phyloP scores from a whole-genome alignment of 2,113 vertebrate genomes.

The Ciconia boyciana region DNA sequence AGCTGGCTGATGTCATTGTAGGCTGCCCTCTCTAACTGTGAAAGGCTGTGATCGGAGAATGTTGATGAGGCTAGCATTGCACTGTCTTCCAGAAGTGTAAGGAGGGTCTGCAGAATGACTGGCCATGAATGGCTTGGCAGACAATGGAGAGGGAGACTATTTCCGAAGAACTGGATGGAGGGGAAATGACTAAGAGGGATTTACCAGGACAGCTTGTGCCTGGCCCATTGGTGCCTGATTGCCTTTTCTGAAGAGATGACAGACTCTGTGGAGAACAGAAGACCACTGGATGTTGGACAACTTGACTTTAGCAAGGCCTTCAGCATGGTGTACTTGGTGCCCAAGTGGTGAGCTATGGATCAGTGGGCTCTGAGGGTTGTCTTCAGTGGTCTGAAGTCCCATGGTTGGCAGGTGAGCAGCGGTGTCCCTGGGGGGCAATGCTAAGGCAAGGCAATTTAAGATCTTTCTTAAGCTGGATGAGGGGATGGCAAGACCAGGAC shows the following conservation, averaged over 20 bases:
- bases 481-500: neutral
- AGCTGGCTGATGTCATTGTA: neutral
- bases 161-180: neutral
- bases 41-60: neutral
- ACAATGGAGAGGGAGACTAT: neutral
- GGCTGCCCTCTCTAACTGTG: neutral
- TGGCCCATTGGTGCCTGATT: neutral
- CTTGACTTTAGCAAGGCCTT: neutral
- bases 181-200: neutral
- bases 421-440: too few relatives aligned
- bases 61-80: neutral
- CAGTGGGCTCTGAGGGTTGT: neutral
- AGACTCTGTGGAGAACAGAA: neutral
- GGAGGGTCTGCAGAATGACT: neutral
- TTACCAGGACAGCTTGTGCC: neutral
- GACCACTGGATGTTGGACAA: neutral
- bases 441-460: neutral
- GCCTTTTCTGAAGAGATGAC: neutral
- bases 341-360: neutral
- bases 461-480: neutral
- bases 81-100: neutral
- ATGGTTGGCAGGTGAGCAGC: neutral
- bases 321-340: neutral
- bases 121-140: too few relatives aligned
- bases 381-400: neutral